phyloP scores from a whole-genome alignment of 2,797 vertebrate species.

The Anguilla megastoma region DNA sequence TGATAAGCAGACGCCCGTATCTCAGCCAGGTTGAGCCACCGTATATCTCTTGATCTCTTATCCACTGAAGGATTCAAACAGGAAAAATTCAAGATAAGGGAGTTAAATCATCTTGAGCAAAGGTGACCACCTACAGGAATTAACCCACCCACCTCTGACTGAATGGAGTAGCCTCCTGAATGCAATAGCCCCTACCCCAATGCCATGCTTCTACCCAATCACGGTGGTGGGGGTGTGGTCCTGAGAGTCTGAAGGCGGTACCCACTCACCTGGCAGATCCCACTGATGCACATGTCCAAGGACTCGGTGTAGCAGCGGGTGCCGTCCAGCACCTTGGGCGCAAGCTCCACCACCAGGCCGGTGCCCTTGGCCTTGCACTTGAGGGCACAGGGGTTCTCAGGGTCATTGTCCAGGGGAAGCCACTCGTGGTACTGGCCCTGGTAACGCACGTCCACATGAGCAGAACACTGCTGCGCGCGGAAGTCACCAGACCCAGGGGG shows the following conservation, averaged over 20 bases:
- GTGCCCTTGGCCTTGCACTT: slow-evolving; percentile 87
- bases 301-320: slow-evolving; percentile 96
- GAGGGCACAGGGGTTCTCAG: slow-evolving; percentile 89
- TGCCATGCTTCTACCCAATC: background rate
- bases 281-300: slow-evolving; percentile 97
- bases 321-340: slow-evolving; percentile 94
- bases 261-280: slow-evolving; percentile 86
- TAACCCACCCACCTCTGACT: background rate
- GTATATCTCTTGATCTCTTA: slow-evolving; percentile 22
- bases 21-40: slow-evolving; percentile 18
- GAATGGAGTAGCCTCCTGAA: background rate
- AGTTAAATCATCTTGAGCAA: background rate
- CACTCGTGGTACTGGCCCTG: slow-evolving; percentile 91
- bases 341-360: slow-evolving; percentile 82
- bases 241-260: background rate
- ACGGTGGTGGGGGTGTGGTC: background rate
- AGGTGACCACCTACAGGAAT: background rate
- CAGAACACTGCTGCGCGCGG: slow-evolving; percentile 94
- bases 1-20: slow-evolving; percentile 54
- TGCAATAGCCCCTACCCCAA: background rate
- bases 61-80: slow-evolving; percentile 4
- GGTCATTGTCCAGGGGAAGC: slow-evolving; percentile 90
- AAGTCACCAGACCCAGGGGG: slow-evolving; percentile 90
- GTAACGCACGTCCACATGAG: slow-evolving; percentile 89
- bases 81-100: background rate